Conservation (phyloP, 2,113 vertebrate genomes). For the Polypterus senegalus region DNA sequence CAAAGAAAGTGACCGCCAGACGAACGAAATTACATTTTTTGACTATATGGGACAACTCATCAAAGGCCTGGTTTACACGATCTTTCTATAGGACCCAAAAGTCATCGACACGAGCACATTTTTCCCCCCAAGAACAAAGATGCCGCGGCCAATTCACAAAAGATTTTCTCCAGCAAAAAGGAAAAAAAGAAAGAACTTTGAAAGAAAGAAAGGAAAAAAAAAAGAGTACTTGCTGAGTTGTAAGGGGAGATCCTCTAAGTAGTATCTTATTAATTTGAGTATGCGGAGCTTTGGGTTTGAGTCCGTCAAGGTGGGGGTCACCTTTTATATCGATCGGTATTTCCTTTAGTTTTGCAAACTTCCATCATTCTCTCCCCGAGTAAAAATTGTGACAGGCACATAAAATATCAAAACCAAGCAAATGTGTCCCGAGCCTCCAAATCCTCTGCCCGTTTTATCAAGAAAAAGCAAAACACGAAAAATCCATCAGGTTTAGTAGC, state of each 20-base stretch:
- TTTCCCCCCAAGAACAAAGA: constrained; percentile 46
- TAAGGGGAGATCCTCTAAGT: no score
- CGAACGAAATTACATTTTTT: constrained; percentile 51
- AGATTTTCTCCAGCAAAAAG: no score
- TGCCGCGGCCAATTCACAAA: constrained; percentile 54
- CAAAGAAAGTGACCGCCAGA: constrained; percentile 60
- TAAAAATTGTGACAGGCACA: background rate
- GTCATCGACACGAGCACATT: constrained; percentile 58
- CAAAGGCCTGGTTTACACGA: constrained; percentile 47
- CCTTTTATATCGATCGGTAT: no score
- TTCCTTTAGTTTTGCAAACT: no score
- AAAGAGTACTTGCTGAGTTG: constrained; percentile 3
- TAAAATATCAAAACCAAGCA: background rate
- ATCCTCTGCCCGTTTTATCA: no score
- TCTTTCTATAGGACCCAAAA: constrained; percentile 52
- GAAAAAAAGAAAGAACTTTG: constrained; percentile 11
- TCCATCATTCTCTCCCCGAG: no score
- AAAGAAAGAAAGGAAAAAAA: constrained; percentile 12
- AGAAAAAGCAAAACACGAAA: constrained; percentile 4
- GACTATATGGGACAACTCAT: constrained; percentile 38
- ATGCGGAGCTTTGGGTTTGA: no score
- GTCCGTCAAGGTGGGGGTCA: no score
- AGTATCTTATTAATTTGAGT: no score
- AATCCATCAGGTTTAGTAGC: constrained; percentile 30
- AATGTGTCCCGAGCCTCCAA: no score